Evolutionary conservation across 2,888 invertebrate species (phyloP).

Genomic region (Volucella inflata): DNA sequence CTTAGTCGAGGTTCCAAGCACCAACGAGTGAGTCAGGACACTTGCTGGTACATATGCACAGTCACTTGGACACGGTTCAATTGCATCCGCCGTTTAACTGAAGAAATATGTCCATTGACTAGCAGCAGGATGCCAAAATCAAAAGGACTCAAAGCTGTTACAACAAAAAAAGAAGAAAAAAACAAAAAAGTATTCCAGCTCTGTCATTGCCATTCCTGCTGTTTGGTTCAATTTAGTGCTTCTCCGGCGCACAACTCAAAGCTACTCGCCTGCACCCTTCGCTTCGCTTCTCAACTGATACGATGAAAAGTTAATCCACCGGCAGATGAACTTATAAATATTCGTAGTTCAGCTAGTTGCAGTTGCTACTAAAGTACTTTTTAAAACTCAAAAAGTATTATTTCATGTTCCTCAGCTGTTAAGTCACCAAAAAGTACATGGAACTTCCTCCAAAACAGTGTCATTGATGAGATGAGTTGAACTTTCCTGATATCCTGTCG

Average conservation of each 20-base stretch:
- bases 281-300: conserved; percentile 40
- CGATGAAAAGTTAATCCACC: conserved; percentile 45
- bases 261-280: conserved; percentile 53
- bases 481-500: no score
- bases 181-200: conserved; percentile 23
- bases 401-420: no score
- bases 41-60: conserved; percentile 52
- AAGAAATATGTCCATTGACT: conserved; percentile 72
- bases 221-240: conserved; percentile 62
- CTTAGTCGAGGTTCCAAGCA: conserved; percentile 21
- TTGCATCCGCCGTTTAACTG: conserved; percentile 71
- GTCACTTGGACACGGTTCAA: conserved; percentile 72
- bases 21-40: conserved; percentile 13
- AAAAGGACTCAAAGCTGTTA: conserved; percentile 19
- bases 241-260: conserved; percentile 61
- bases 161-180: conserved; percentile 11
- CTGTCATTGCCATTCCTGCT: conserved; percentile 69
- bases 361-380: no score
- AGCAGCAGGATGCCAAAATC: conserved; percentile 68
- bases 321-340: conserved; percentile 64
- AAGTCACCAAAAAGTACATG: no score
- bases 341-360: not conserved
- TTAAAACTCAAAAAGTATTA: no score
- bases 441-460: no score
- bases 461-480: no score